Evolutionary conservation across 2,797 vertebrate genomes (phyloP), one percentile per base, ranked within the genome.

Genomic region (Syngnathus rostellatus): DNA sequence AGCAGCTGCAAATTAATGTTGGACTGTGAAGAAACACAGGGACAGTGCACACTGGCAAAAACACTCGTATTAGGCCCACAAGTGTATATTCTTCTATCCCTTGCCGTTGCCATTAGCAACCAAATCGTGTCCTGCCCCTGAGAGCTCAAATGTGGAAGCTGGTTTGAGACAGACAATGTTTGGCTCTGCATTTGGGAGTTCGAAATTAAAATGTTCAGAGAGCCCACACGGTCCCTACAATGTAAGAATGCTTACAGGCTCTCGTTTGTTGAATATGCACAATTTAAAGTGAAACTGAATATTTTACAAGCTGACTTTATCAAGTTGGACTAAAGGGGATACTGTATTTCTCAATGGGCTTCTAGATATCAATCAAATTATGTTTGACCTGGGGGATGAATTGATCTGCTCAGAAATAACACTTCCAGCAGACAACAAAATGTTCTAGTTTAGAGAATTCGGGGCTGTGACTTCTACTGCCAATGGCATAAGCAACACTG

Each of bases 41-140:
- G 9, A 67, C 58, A 62, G 23, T 8, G 8, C 62, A 73, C 60
- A 62, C 53, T 21, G 31, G 65, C 60, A 63, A 19, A 68, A 50
- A 72, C 21, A 40, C 40, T 63, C 51, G 64, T 21, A 74, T 41
- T 61, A 41, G 39, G 12, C 7, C 55, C 65, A 66, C 63, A 63
- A 45, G 23, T 37, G 25, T 61, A 63, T 43, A 65, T 55, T 66
- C 31, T 64, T 53, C 58, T 58, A 64, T 63, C 71, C 31, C 65
- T 74, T 69, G 63, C 63, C 66, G 77, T 79, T 83, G 72, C 77
- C 67, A 79, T 68, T 80, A 83, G 74, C 71, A 82, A 83, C 80
- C 63, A 63, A 68, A 73, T 74, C 45, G 41, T 54, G 65, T 76
- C 69, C 66, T 68, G 73, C 68, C 68, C 72, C 53, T 61, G 66